Base-by-base conservation (phyloP, 2,113 vertebrate species). In the Willisornis vidua region DNA sequence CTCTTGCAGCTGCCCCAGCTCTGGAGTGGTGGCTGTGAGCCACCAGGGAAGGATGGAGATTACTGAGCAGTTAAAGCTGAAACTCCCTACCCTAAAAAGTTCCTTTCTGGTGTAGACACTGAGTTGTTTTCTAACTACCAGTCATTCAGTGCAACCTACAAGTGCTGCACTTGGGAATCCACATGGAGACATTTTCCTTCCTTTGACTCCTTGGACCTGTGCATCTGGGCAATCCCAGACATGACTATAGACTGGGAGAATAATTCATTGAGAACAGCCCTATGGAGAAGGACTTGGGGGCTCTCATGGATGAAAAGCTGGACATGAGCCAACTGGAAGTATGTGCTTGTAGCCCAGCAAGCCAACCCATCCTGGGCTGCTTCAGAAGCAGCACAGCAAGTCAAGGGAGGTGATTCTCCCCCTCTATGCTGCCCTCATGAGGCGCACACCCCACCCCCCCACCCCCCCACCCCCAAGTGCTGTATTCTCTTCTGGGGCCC, bases 21-120 rank as follows among this genome's bases (percentile, higher is more conserved):
- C 55, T 23, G 1, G 33, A 35, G 20, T 0, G 0, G 24, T 9
- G 48, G 12, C 58, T 72, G 20, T 89, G 39, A 57, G 33, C 6
- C 10, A 41, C 51, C 10, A 11, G 9, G 19, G 31, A 52, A 73
- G 24, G 28, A 49, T 26, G 8, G 24, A 70, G 24, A 31, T 55
- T 77, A 45, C 3, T 25, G 26, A 89, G 29, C 25, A 48, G 22
- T 65, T 85, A 61, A 66, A 80, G 19, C 0, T 4, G 7, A 31
- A 83, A 28, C 5, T 80, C 24, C 37, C 45, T 25, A 76, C 11
- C 9, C 31, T 41, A 3, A 51, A 29, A 79, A 6, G 6, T 31
- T 35, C 14, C 26, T 65, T 61, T 79, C 23, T 90, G 23, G 9
- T 68, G 8, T 14, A 61, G 35, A 82, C 23, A 63, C 6, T 39